phyloP scores from a whole-genome alignment of 2,113 vertebrate genomes.

The human region GRCh38 chr4:67148001-67148500 shows the following conservation, averaged over 20 bases:
- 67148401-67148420: not conserved
- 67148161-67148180: not conserved
- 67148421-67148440: not conserved
- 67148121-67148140: not conserved
- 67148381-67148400: not conserved
- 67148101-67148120: not conserved
- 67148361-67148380: not conserved
- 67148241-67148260: not conserved
- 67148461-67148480: not conserved
- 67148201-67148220: not conserved
- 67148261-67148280: not conserved
- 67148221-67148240: not conserved
- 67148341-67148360: not conserved
- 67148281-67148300: not conserved
- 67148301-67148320: not conserved
- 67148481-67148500: slow-evolving; percentile 1
- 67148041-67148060: not conserved
- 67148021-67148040: not conserved
- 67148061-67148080: not conserved
- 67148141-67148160: not conserved
- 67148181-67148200: not conserved
- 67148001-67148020: not conserved
- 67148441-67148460: not conserved
- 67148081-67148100: not conserved
- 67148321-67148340: not conserved